These are phyloP conservation scores for Poecilia latipinna DNA, from an alignment of 2,113 vertebrate genomes.

Conservation along the genomic window DNA sequence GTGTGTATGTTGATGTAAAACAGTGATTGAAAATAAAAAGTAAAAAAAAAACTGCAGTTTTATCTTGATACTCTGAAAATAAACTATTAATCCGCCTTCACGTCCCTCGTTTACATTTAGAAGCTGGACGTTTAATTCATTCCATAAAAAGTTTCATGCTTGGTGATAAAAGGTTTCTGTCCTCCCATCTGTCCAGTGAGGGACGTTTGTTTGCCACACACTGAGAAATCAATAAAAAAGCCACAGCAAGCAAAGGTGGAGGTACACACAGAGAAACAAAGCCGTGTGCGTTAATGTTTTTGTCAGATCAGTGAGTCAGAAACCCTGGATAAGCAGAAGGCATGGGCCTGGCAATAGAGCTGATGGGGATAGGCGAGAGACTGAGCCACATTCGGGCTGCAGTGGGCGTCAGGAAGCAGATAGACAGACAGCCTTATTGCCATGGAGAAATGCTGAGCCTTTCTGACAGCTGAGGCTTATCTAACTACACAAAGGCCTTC, in stretches of 20 bases:
- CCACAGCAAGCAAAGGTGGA: neutral
- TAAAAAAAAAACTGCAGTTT: neutral
- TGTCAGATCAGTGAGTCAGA: constrained; percentile 12
- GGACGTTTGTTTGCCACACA: neutral
- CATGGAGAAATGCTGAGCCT: constrained; percentile 73
- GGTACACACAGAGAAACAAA: neutral
- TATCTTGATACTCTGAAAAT: neutral
- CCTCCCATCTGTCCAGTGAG: too few species aligned
- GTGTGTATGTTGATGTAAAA: too few species aligned
- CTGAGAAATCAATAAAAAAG: neutral
- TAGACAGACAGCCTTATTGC: constrained; percentile 64
- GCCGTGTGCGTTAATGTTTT: neutral
- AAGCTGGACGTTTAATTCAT: neutral
- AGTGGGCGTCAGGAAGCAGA: constrained; percentile 61
- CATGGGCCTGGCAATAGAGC: constrained; percentile 34
- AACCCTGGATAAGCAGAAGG: neutral
- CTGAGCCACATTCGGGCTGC: constrained; percentile 40
- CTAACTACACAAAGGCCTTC: constrained; percentile 68
- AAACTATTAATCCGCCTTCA: too few species aligned
- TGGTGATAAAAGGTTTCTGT: neutral
- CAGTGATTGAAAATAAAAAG: too few species aligned
- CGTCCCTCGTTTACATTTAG: neutral
- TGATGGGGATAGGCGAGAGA: constrained; percentile 41
- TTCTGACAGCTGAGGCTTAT: constrained; percentile 78
- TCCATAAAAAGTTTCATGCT: neutral